These are phyloP conservation scores for Taeniopygia guttata DNA, from an alignment of 2,797 vertebrate species.

Conservation along the genomic window DNA sequence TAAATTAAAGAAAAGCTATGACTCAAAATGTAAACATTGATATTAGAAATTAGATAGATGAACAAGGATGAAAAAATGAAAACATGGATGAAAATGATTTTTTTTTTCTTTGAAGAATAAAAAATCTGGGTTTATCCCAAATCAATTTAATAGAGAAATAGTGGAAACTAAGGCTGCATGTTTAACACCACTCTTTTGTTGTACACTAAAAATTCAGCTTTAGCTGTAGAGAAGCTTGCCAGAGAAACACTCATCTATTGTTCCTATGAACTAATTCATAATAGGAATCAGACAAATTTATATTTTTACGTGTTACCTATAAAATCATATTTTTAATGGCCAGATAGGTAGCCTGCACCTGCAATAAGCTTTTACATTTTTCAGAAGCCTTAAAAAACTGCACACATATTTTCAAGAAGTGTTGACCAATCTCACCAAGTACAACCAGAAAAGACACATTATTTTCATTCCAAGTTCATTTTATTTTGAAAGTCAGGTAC, in stretches of 20 bases:
- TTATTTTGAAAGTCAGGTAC: not conserved
- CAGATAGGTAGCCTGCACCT: not conserved
- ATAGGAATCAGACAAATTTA: not conserved
- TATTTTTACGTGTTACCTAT: not conserved
- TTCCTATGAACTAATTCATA: not conserved
- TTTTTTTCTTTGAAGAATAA: not conserved
- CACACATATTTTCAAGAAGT: not conserved
- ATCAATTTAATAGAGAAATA: not conserved
- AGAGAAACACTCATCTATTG: not conserved
- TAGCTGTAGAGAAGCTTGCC: not conserved
- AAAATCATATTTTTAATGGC: not conserved
- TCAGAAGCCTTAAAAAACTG: not conserved
- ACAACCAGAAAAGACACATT: not conserved
- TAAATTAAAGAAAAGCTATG: not conserved
- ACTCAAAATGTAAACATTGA: not conserved
- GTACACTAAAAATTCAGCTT: not conserved
- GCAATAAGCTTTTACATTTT: not conserved
- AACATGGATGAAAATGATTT: too few species aligned
- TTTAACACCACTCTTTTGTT: not conserved
- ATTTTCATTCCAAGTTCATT: not conserved
- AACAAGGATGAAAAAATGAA: not conserved
- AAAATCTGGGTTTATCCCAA: not conserved
- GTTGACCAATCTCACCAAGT: not conserved
- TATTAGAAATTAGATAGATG: not conserved
- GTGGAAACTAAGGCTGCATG: not conserved